These are phyloP conservation scores for Rattus norvegicus DNA, from an alignment of 2,113 vertebrate genomes.

Conservation along the genomic window DNA sequence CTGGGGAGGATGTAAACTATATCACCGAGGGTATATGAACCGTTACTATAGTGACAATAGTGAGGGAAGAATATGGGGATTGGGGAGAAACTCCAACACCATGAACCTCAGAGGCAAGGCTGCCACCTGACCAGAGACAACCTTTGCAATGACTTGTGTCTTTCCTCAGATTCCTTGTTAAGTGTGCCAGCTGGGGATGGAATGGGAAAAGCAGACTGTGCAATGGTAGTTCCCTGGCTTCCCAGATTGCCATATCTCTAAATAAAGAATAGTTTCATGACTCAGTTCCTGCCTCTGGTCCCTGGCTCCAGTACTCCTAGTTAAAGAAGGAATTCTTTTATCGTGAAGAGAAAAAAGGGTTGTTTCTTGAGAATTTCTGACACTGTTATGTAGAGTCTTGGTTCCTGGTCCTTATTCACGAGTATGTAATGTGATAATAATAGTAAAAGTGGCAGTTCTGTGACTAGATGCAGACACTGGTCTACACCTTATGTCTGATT, in stretches of 20 bases:
- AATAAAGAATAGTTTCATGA: not conserved
- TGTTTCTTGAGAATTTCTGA: not conserved
- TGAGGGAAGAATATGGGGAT: not conserved
- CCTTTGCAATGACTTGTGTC: not conserved
- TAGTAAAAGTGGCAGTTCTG: not conserved
- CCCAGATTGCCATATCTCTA: not conserved
- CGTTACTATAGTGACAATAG: not conserved
- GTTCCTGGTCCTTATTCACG: not conserved
- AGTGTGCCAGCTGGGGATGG: not conserved
- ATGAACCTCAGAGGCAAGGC: not conserved
- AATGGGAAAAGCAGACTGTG: not conserved
- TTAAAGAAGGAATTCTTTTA: constrained; percentile 31
- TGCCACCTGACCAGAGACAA: not conserved
- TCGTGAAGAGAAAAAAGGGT: not conserved
- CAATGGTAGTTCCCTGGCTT: not conserved
- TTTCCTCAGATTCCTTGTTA: not conserved
- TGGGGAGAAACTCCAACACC: not conserved
- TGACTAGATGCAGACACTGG: not conserved
- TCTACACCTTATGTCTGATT: not conserved
- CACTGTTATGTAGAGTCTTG: not conserved
- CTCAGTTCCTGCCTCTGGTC: not conserved
- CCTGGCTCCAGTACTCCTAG: not conserved
- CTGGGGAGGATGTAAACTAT: not conserved
- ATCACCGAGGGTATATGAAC: not conserved
- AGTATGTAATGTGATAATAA: not conserved